Evolutionary conservation across 2,888 invertebrate species (phyloP).

Genomic region (Hesperia comma): DNA sequence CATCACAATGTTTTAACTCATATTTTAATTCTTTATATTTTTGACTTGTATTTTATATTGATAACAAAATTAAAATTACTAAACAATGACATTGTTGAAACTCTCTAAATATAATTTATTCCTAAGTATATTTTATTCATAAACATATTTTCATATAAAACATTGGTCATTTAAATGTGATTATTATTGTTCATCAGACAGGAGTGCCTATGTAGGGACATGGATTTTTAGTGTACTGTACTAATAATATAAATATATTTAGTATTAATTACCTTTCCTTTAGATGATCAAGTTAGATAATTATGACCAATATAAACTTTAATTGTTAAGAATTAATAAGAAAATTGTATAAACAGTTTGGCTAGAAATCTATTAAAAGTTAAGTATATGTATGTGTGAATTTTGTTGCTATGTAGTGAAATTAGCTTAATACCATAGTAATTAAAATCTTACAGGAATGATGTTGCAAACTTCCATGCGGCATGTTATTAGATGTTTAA

Average conservation of each 20-base stretch:
- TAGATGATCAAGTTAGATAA: conserved; percentile 47
- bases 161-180: background rate
- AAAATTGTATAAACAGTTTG: conserved; percentile 25
- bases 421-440: background rate
- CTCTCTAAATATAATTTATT: conserved; percentile 2
- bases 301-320: conserved; percentile 69
- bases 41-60: no score
- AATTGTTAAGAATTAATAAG: conserved; percentile 56
- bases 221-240: conserved; percentile 1
- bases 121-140: background rate
- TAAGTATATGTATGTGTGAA: background rate
- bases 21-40: no score
- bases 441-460: background rate
- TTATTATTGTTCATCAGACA: background rate
- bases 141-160: background rate
- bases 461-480: background rate
- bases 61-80: background rate
- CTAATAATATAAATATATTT: conserved; percentile 4
- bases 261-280: background rate
- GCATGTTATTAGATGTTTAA: background rate
- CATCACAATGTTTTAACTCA: background rate
- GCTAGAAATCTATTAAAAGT: conserved; percentile 5
- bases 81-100: conserved; percentile 3
- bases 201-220: conserved; percentile 9
- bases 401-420: conserved; percentile 6